These are phyloP conservation scores for Aythya fuligula DNA, from an alignment of 2,797 vertebrate species.

Conservation along the genomic window DNA sequence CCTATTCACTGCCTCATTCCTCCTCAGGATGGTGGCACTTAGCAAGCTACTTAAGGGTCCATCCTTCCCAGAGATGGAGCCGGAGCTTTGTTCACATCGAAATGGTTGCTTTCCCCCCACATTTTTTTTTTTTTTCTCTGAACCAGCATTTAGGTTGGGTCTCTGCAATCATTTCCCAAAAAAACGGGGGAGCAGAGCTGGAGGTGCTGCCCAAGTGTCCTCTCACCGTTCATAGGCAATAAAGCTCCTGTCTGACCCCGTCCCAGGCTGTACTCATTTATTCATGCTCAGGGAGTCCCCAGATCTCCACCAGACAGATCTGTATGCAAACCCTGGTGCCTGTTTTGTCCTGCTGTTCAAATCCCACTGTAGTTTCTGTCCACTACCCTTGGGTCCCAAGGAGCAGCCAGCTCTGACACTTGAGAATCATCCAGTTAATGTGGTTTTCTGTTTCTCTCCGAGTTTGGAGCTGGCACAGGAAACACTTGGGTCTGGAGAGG, in stretches of 20 bases:
- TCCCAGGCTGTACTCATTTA: too few relatives aligned
- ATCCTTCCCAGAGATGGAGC: not conserved
- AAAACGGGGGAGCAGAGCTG: too few relatives aligned
- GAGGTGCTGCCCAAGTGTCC: too few relatives aligned
- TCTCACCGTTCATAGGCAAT: too few relatives aligned
- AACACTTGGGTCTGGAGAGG: not conserved
- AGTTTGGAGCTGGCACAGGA: not conserved
- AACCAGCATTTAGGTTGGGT: too few relatives aligned
- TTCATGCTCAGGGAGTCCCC: too few relatives aligned
- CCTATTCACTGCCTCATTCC: not conserved
- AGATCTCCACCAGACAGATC: too few relatives aligned
- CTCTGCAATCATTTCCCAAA: too few relatives aligned
- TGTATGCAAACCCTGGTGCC: fast-evolving
- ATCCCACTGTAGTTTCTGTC: fast-evolving
- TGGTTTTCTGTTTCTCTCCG: not conserved
- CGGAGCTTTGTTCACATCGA: not conserved
- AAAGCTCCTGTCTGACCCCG: too few relatives aligned
- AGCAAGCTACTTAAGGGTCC: not conserved
- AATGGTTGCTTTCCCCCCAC: not conserved
- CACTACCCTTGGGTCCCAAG: not conserved
- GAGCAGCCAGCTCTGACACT: fast-evolving
- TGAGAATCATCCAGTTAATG: not conserved
- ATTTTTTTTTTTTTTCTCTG: too few relatives aligned
- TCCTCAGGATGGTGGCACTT: not conserved
- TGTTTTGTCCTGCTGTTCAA: not conserved